Evolutionary conservation across 2,888 invertebrate genomes (phyloP).

Genomic region (Trissonchulus latispiculum): DNA sequence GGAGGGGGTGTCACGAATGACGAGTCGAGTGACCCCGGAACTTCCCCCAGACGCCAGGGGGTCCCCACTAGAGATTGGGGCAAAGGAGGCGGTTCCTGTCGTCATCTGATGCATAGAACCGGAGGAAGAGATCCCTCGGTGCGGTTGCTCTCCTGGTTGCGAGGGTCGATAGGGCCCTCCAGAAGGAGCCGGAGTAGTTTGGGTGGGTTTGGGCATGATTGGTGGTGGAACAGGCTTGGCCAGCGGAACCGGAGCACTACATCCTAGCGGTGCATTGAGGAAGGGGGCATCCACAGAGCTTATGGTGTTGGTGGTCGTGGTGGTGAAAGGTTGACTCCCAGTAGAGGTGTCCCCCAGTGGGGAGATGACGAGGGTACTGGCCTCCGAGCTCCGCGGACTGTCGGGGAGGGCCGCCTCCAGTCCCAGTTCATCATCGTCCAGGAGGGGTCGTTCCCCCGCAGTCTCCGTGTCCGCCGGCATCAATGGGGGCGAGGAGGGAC

Average conservation of each 20-base stretch:
- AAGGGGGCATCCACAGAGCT: background rate
- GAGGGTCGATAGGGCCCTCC: background rate
- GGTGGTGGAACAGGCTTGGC: background rate
- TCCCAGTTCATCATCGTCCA: background rate
- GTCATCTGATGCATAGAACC: background rate
- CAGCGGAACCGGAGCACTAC: background rate
- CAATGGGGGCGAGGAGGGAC: background rate
- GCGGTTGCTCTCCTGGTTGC: background rate
- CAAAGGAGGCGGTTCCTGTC: no score
- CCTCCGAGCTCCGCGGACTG: background rate
- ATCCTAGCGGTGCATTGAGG: background rate
- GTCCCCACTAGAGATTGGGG: no score
- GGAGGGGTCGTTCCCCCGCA: background rate
- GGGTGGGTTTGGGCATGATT: background rate
- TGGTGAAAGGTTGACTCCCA: background rate
- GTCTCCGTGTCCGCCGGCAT: background rate
- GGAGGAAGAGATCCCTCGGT: background rate
- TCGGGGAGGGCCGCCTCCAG: background rate
- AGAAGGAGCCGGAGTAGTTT: no score
- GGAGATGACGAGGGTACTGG: background rate
- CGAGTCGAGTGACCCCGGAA: background rate
- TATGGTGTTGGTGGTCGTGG: background rate
- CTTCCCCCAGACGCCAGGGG: no score
- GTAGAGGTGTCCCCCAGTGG: background rate
- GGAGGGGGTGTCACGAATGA: background rate